Evolutionary conservation across 2,888 invertebrate species (phyloP), one percentile per base, ranked within the genome.

Genomic region (Operophtera brumata): DNA sequence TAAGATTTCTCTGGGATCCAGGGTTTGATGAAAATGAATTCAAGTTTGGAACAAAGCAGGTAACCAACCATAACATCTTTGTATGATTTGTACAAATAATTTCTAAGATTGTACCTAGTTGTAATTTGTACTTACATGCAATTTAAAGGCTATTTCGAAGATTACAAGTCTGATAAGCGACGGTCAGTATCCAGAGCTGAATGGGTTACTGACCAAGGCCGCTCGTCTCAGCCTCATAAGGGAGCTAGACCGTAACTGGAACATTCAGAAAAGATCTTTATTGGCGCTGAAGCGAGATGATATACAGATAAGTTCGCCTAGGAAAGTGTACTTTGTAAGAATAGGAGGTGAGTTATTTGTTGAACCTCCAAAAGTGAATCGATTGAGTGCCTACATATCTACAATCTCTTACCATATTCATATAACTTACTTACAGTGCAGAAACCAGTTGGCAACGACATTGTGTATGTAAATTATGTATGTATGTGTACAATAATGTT

Each of bases 1-100:
- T 93, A 34, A 84, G 82, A 59, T 82, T 82, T 65, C 75, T 91
- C 34, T 92, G 92, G 92, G 93, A 93, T 72, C 82, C 86, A 5
- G 55, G 78, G 1, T 93, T 93, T 75, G 66, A 66, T 40, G 91
- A 92, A 66, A 74, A 78, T n/a, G 92, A 92, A 10, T 93, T 93
- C 60, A 86, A 90, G 55, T 82, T 76, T 62, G 93, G 93, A 34
- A 86, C 92, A 3, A 92, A 86, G 66, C 92, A 93, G 90, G 92
- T 91, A 71, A 25, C 1, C 26, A 20, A 6, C 37, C n/a, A 12
- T 11, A 26, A 20, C 20, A 20, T 20, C 4, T 20, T 20, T 20
- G 20, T 20, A 20, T 20, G 20, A 4, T 4, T 20, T 20, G 20
- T 20, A 4, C 4, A 20, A 20, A 4, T 20, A 20, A 3, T 20